phyloP scores from a whole-genome alignment of 2,797 vertebrate genomes.

The Protonibea diacanthus region DNA sequence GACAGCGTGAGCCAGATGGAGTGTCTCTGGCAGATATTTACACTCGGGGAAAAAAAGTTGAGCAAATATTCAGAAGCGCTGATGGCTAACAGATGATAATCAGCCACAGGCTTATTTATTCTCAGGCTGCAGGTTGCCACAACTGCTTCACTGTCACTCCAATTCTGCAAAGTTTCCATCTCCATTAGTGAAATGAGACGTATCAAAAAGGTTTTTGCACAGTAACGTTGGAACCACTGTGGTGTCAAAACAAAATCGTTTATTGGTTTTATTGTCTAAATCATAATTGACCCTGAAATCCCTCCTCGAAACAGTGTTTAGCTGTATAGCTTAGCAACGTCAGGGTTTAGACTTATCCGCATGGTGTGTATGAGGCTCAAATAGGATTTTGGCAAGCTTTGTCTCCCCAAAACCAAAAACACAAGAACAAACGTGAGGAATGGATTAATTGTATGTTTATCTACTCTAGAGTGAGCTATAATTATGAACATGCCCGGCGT shows the following conservation, averaged over 20 bases:
- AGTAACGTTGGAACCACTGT: conserved; percentile 3
- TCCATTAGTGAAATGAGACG: conserved; percentile 44
- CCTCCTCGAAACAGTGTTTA: neutral
- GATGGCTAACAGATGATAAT: conserved; percentile 75
- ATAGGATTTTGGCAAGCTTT: neutral
- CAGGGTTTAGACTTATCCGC: neutral
- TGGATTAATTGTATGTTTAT: neutral
- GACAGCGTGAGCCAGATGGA: conserved; percentile 69
- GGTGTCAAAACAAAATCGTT: neutral
- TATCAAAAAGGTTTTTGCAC: conserved; percentile 28
- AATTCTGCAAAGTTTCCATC: conserved; percentile 55
- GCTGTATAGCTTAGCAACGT: neutral
- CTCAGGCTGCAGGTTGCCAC: conserved; percentile 62
- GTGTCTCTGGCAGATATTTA: conserved; percentile 59
- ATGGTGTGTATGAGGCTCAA: neutral
- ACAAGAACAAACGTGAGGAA: neutral
- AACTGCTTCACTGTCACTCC: conserved; percentile 52
- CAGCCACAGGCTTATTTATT: conserved; percentile 58
- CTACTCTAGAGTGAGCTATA: neutral
- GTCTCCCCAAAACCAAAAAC: neutral
- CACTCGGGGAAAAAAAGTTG: conserved; percentile 53
- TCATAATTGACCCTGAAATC: neutral
- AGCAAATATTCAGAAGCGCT: conserved; percentile 71
- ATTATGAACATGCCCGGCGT: neutral
- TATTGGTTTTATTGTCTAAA: neutral